Evolutionary conservation across 1,140 invertebrate species (phyloP).

Genomic region (Conopomorpha cramerella): DNA sequence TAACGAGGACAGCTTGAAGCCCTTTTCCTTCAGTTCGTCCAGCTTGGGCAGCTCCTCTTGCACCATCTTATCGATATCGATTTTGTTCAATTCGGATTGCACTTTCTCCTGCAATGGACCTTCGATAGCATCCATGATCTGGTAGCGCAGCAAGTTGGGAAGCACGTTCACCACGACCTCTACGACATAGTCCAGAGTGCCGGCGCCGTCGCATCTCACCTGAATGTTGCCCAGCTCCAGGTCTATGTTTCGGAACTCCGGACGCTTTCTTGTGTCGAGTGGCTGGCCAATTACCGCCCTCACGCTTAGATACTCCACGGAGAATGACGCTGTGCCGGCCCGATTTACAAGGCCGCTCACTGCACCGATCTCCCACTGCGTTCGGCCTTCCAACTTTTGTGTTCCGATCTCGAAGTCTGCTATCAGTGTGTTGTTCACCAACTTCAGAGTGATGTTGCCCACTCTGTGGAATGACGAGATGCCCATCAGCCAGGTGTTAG

Average conservation of each 20-base stretch:
- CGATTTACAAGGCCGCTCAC: slow-evolving; percentile 69
- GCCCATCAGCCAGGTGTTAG: slow-evolving; percentile 77
- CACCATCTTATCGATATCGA: slow-evolving; percentile 74
- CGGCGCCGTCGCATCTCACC: slow-evolving; percentile 74
- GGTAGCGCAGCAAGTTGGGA: slow-evolving; percentile 81
- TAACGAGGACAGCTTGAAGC: slow-evolving; percentile 43
- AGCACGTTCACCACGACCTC: slow-evolving; percentile 79
- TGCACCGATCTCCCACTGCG: slow-evolving; percentile 76
- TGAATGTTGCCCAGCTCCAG: slow-evolving; percentile 84
- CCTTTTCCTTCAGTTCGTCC: slow-evolving; percentile 59
- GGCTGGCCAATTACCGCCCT: slow-evolving; percentile 72
- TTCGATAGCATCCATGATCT: slow-evolving; percentile 83
- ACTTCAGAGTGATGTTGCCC: slow-evolving; percentile 73
- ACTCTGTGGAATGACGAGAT: slow-evolving; percentile 79
- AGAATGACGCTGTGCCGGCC: slow-evolving; percentile 74
- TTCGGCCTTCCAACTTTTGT: slow-evolving; percentile 73
- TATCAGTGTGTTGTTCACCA: slow-evolving; percentile 73
- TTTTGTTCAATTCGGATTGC: slow-evolving; percentile 69
- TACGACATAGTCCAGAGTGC: slow-evolving; percentile 78
- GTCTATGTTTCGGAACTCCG: slow-evolving; percentile 72
- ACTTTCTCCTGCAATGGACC: slow-evolving; percentile 71
- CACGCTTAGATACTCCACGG: slow-evolving; percentile 73
- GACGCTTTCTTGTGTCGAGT: slow-evolving; percentile 74
- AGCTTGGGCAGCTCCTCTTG: slow-evolving; percentile 68
- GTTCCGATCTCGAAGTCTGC: slow-evolving; percentile 75